A percentile compares a stretch with the other conserved stretches of the same genome.
These are phyloP conservation scores for Serilophus lunatus DNA, from an alignment of 2,113 vertebrate species.

Conservation along the genomic window DNA sequence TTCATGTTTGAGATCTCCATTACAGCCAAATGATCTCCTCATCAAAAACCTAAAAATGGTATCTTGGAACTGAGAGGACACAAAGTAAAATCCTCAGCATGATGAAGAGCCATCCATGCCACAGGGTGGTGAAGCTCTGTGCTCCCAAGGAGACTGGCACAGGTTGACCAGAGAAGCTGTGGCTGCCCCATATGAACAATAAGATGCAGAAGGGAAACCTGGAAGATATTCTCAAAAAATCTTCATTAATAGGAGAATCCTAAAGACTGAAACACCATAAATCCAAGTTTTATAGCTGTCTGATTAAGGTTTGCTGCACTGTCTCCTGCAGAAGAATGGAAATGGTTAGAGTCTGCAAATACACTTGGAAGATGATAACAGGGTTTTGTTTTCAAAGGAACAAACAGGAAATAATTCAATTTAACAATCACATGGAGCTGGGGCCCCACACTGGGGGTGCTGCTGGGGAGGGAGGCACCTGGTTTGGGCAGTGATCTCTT, in stretches of 20 bases:
- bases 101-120: neutral
- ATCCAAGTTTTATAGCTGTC: neutral
- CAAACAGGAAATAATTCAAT: constrained; percentile 66
- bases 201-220: constrained; percentile 32
- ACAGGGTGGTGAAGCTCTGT: too few relatives aligned
- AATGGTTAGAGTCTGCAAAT: constrained; percentile 50
- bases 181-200: neutral
- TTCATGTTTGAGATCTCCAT: neutral
- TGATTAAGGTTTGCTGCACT: constrained; percentile 32
- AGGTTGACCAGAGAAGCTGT: neutral
- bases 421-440: constrained; percentile 18
- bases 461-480: fast-evolving
- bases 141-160: neutral
- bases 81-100: neutral
- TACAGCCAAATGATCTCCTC: neutral
- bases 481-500: neutral
- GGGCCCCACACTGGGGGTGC: neutral
- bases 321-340: constrained; percentile 24
- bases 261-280: constrained; percentile 34
- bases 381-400: constrained; percentile 56
- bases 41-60: neutral
- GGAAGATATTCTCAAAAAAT: constrained; percentile 44
- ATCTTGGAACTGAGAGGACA: neutral
- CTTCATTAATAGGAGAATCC: constrained; percentile 63
- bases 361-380: constrained; percentile 49